Base-by-base conservation (phyloP, 2,113 vertebrate genomes). In the Podarcis muralis region DNA sequence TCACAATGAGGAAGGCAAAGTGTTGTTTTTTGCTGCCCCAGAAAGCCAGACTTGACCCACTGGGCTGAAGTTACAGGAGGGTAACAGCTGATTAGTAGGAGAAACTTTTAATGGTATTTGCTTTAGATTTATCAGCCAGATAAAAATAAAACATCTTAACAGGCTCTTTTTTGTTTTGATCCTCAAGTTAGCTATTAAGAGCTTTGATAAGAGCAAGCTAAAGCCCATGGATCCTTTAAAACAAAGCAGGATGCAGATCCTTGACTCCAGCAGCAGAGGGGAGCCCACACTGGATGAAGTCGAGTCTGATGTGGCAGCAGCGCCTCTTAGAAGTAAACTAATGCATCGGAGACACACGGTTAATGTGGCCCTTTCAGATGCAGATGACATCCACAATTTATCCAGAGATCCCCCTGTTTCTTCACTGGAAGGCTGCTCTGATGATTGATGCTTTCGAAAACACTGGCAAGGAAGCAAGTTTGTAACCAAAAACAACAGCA, bases 281-380 rank as follows among this genome's bases (percentile, higher is more conserved):
- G 89, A 88, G 87, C 68, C 65, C 2, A 81, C 43, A 87, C 92
- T 76, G 83, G 92, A 40, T 0, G 65, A 53, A 32, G 25, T 57
- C 0, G 91, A 27, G 20, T 3, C 43, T 8, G 72, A 82, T 0
- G 89, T 30, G 2, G 0, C 3, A 3, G 5, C 18, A 2, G 88
- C 82, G 0, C 87, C 78, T 71, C 75, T 1, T 1, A 86, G 90
- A 40, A 96, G 90, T 23, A 94, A 92, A 48, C 88, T 93, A 2
- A 83, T 97, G 93, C 92, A 95, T 48, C 96, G 97, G 66, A 97
- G 98, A 57, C 98, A 98, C 93, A 98, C 98, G 0, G 95, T 97
- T 1, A 87, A 5, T 0, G 88, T 96, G 13, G 18, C 91, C 0
- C 93, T 94, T 48, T 35, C 87, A 1, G 59, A 84, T 6, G 83